Evolutionary conservation across 1,140 invertebrate species (phyloP), one percentile per base, ranked within the genome.

Genomic region (Zaprionus inermis): DNA sequence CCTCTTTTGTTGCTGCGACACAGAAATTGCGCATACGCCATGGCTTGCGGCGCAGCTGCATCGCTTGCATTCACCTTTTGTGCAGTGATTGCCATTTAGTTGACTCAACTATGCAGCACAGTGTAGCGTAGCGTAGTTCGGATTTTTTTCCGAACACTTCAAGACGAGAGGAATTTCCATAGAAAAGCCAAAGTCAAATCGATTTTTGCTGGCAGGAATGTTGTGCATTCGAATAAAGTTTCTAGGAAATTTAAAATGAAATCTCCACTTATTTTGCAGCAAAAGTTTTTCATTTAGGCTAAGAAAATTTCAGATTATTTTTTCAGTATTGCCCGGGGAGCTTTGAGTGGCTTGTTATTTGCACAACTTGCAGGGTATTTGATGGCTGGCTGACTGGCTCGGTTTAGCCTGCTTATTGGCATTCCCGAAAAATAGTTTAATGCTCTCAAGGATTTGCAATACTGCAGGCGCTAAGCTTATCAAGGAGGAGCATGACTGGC

Each of bases 21-120:
- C 5, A 52, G 44, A 24, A 56, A 86, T 88, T 77, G 52, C 66
- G 52, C 66, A 73, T 72, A 79, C 79, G 76, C 76, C 18, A 22
- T 22, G 20, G 51, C 24, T 24, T 30, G 34, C 22, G 14, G 22
- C 20, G 9, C 12, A 24, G 12, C 14, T 32, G 38, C 32, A 24
- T 69, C 16, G 22, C 49, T 65, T 64, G 67, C 28, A 61, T 76
- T 76, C 60, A 72, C 34, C 68, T 63, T 30, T 57, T 56, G 14
- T 58, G 38, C 32, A 57, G 34, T 52, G 59, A 69, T 81, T 72
- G 58, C 32, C 18, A 61, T 71, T 83, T 69, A 72, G 67, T 68
- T 44, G 58, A 54, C 54, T 63, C 14, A 66, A 59, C 52, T 68
- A 63, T 67, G 58, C 56, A 51, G 18, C 34, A 22, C 3, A 20